These are phyloP conservation scores for Mycalesis mineus DNA, from an alignment of 2,888 invertebrate genomes.

Conservation along the genomic window DNA sequence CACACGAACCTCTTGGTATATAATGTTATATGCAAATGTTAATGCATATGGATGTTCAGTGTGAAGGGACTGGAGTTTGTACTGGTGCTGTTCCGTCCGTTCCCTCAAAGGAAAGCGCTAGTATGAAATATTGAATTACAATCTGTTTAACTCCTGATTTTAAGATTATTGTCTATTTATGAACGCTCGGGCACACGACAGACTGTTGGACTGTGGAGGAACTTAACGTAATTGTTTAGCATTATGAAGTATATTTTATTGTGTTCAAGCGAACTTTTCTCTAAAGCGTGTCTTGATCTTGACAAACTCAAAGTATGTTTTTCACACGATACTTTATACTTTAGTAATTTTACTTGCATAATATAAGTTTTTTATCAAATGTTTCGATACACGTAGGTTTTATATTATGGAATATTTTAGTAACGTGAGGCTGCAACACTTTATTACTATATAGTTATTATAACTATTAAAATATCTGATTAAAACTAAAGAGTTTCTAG, in stretches of 20 bases:
- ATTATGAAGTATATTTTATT: too few species aligned
- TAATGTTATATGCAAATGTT: too few species aligned
- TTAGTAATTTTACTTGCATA: not conserved
- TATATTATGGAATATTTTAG: not conserved
- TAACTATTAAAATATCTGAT: slow-evolving; percentile 1
- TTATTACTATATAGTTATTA: not conserved
- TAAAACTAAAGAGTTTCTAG: slow-evolving; percentile 13
- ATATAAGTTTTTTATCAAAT: not conserved
- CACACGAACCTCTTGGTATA: too few species aligned
- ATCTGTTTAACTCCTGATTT: too few species aligned
- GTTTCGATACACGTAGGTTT: not conserved
- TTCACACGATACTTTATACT: not conserved
- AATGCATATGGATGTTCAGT: too few species aligned
- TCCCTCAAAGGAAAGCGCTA: not conserved
- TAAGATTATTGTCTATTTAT: not conserved
- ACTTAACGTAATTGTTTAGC: too few species aligned
- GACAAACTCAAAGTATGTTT: too few species aligned
- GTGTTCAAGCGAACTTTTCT: too few species aligned
- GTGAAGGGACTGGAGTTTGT: not conserved
- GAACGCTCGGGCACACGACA: not conserved
- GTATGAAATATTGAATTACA: not conserved
- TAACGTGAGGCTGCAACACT: slow-evolving; percentile 5
- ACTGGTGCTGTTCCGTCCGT: not conserved
- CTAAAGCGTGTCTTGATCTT: too few species aligned
- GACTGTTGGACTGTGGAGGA: too few species aligned